Conservation (phyloP, 2,113 vertebrate species). For the Rana temporaria region DNA sequence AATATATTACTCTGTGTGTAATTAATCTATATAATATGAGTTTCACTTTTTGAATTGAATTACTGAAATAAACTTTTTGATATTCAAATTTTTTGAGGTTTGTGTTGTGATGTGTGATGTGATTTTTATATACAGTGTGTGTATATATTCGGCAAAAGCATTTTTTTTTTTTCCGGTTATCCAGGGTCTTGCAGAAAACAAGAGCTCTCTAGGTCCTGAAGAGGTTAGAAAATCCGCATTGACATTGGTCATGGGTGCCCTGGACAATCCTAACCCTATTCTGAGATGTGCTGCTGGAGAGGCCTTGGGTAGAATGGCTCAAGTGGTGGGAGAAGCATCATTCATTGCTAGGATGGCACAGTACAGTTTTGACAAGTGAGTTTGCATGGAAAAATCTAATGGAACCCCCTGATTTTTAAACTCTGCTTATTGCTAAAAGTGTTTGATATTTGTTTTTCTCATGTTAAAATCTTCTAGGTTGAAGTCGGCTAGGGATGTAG, state of each 20-base stretch:
- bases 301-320: conserved; percentile 97
- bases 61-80: too few species aligned
- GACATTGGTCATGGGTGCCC: conserved; percentile 95
- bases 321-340: conserved; percentile 95
- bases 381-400: too few species aligned
- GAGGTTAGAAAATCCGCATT: conserved; percentile 96
- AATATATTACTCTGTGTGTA: too few species aligned
- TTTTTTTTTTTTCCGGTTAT: background rate
- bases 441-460: conserved; percentile 26
- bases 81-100: too few species aligned
- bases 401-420: background rate
- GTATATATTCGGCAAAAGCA: too few species aligned
- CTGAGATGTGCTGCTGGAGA: conserved; percentile 96
- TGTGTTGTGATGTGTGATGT: too few species aligned
- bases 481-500: conserved; percentile 96
- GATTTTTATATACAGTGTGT: too few species aligned
- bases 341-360: conserved; percentile 99
- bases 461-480: conserved; percentile 72
- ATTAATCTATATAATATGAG: too few species aligned
- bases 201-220: conserved; percentile 95
- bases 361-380: conserved; percentile 98
- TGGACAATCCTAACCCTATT: conserved; percentile 97
- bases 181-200: conserved; percentile 97
- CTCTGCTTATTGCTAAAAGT: background rate
- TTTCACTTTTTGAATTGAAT: too few species aligned